Evolutionary conservation across 1,140 invertebrate species (phyloP).

Genomic region (Diorhabda sublineata): DNA sequence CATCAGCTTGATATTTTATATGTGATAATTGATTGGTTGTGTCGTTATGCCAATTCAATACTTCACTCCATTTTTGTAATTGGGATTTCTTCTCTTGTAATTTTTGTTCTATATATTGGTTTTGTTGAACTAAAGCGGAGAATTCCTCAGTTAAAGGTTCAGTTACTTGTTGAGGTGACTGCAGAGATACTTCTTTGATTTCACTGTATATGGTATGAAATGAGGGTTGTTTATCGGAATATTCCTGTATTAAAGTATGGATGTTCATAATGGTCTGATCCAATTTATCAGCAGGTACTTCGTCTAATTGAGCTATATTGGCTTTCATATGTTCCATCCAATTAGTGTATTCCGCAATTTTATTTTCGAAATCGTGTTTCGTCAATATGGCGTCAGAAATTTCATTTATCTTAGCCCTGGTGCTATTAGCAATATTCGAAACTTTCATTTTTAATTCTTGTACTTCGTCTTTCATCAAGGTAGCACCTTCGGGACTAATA

Average conservation of each 20-base stretch:
- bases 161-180: slow-evolving; percentile 67
- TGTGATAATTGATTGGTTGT: slow-evolving; percentile 76
- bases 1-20: slow-evolving; percentile 72
- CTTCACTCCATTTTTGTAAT: slow-evolving; percentile 78
- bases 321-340: slow-evolving; percentile 77
- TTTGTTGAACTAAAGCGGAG: slow-evolving; percentile 66
- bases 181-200: slow-evolving; percentile 68
- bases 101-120: slow-evolving; percentile 71
- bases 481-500: slow-evolving; percentile 71
- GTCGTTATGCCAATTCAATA: slow-evolving; percentile 77
- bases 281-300: slow-evolving; percentile 74
- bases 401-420: slow-evolving; percentile 69
- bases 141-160: slow-evolving; percentile 70
- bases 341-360: slow-evolving; percentile 74
- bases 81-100: slow-evolving; percentile 69
- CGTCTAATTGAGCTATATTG: slow-evolving; percentile 72
- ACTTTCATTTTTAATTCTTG: slow-evolving; percentile 69
- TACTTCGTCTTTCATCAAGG: slow-evolving; percentile 65
- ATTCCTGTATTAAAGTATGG: slow-evolving; percentile 74
- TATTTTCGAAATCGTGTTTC: slow-evolving; percentile 79
- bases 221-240: slow-evolving; percentile 69
- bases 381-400: slow-evolving; percentile 75
- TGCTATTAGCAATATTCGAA: slow-evolving; percentile 65
- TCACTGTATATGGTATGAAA: slow-evolving; percentile 76
- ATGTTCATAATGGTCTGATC: slow-evolving; percentile 73